Conservation (phyloP, 64 coral and sea anemone species). For the Montipora foliosa region DNA sequence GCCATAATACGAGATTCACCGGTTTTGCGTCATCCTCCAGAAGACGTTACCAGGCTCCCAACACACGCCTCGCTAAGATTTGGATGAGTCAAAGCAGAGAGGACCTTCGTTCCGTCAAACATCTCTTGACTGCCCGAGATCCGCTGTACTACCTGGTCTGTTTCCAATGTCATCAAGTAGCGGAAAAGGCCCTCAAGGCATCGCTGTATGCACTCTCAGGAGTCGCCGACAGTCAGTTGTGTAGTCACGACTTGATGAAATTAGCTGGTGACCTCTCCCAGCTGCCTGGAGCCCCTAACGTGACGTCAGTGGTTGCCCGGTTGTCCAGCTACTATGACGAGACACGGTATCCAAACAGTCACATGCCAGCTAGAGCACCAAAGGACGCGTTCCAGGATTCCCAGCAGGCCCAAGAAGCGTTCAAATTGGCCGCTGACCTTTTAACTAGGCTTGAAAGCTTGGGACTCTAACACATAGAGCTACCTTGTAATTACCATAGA, state of each 20-base stretch:
- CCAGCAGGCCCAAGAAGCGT: constrained; percentile 77
- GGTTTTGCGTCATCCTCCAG: constrained; percentile 25
- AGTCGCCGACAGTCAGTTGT: constrained; percentile 68
- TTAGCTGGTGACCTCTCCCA: constrained; percentile 63
- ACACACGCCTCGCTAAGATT: constrained; percentile 18
- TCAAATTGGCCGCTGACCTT: constrained; percentile 53
- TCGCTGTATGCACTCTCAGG: constrained; percentile 71
- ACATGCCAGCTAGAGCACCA: constrained; percentile 55
- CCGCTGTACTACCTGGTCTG: constrained; percentile 82
- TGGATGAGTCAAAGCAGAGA: constrained; percentile 82
- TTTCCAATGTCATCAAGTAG: constrained; percentile 87
- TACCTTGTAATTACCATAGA: too few relatives aligned
- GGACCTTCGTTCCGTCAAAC: constrained; percentile 75
- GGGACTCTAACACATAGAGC: neutral
- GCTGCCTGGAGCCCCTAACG: constrained; percentile 63
- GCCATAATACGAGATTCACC: constrained; percentile 60
- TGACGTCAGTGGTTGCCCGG: constrained; percentile 27
- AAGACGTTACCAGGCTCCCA: constrained; percentile 61
- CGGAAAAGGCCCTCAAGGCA: constrained; percentile 83
- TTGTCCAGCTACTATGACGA: constrained; percentile 67
- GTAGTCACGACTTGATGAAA: constrained; percentile 67
- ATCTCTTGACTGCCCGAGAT: constrained; percentile 76
- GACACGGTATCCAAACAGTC: constrained; percentile 79
- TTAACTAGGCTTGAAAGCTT: constrained; percentile 41
- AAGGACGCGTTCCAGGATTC: constrained; percentile 65